Base-by-base conservation (phyloP, 2,113 vertebrate species). In the Noturus placidus region DNA sequence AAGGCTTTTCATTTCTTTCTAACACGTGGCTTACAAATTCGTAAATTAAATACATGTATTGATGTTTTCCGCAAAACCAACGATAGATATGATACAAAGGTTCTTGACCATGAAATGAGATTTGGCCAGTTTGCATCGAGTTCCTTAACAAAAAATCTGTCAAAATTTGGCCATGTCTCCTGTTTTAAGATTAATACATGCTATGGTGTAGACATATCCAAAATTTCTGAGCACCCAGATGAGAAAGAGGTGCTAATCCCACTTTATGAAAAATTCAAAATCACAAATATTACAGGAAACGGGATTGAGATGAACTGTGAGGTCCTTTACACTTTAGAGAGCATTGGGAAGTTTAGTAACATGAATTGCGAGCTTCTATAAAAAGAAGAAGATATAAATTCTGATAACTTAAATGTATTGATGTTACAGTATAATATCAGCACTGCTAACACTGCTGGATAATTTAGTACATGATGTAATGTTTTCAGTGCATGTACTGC, bases 221-320 rank as follows among this genome's bases (percentile, higher is more conserved):
- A 4, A 0, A 11, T 52, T 8, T 83, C 82, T 20, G 15, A 52
- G 3, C 52, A 10, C 22, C 42, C 27, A 20, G 0, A 11, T 2
- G 82, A 83, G 42, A 2, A 69, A 52, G 82, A 83, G 63, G 61
- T 83, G 5, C 61, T 83, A 46, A 13, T 83, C 82, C 82, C 82
- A 33, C 82, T 63, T 8, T 69, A 7, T 83, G 82, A 83, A 69
- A 69, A 8, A 83, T 83, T 83, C 25, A 50, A 50, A 30, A 83
- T 83, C 8, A 52, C 38, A 1, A 9, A 67, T 4, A 20, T 67
- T 83, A 0, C 1, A 50, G 0, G 10, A 33, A 33, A 83, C 13
- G 0, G 10, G 6, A 52, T 69, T 15, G 2, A 67, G 11, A 50
- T 50, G 27, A 52, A 52, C 20, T 83, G 82, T 30, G 0, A 0